Evolutionary conservation across 2,113 vertebrate species (phyloP).

Genomic region (Typhlomys cinereus): DNA sequence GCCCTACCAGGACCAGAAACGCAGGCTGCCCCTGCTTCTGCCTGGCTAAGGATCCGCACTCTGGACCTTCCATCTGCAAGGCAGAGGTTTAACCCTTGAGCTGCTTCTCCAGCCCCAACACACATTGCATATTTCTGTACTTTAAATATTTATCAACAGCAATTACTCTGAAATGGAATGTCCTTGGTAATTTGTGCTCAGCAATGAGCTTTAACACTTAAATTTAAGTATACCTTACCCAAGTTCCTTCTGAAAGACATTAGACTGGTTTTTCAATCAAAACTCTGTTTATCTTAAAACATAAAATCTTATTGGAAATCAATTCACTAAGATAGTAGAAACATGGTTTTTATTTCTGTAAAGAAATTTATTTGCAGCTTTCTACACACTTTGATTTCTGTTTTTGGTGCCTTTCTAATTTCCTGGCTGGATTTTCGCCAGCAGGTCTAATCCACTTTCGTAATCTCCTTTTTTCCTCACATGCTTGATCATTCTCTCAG

Average conservation of each 20-base stretch:
- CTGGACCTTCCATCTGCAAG: no score
- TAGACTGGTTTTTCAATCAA: conserved; percentile 38
- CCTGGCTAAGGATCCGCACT: no score
- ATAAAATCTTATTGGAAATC: neutral
- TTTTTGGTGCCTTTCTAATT: neutral
- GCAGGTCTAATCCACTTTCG: neutral
- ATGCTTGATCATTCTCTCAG: neutral
- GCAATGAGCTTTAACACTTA: neutral
- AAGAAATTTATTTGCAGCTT: no score
- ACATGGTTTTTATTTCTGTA: neutral
- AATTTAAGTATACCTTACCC: neutral
- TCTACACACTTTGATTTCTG: neutral
- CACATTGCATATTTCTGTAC: neutral
- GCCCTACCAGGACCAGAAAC: no score
- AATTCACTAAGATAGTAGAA: neutral
- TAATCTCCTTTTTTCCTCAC: neutral
- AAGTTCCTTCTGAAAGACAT: neutral
- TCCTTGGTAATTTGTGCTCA: neutral
- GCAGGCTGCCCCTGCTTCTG: no score
- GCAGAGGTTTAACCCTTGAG: no score
- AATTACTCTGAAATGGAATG: neutral
- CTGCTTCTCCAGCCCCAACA: no score
- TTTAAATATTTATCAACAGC: neutral
- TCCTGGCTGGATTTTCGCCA: neutral
- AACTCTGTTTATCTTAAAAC: neutral